Percentiles rank a stretch among this genome's conserved stretches.
Evolutionary conservation across 2,113 vertebrate species (phyloP).

Genomic region (Tautogolabrus adspersus): DNA sequence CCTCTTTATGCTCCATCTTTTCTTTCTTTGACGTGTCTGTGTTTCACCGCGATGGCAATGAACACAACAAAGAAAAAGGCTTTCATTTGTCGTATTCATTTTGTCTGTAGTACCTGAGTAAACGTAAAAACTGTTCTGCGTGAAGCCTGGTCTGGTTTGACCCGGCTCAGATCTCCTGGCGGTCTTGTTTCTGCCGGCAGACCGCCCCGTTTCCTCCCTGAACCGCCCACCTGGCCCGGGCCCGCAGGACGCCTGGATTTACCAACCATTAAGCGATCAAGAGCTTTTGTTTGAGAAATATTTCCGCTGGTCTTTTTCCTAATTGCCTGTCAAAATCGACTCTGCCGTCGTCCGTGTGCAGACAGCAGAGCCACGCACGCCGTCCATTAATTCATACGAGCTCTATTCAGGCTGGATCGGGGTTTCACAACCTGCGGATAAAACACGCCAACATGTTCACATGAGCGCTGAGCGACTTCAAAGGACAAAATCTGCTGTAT

Average conservation of each 20-base stretch:
- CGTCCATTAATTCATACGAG: slow-evolving; percentile 51
- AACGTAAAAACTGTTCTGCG: too few species aligned
- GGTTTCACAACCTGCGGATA: slow-evolving; percentile 51
- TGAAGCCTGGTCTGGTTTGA: background rate
- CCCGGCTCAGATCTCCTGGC: slow-evolving; percentile 3
- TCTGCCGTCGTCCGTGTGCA: slow-evolving; percentile 21
- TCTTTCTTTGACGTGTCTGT: too few species aligned
- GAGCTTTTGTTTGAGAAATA: slow-evolving; percentile 55
- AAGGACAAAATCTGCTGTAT: slow-evolving; percentile 12
- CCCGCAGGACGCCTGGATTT: slow-evolving; percentile 52
- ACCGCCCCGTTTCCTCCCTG: slow-evolving; percentile 19
- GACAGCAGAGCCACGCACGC: slow-evolving; percentile 29
- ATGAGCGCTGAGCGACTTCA: slow-evolving; percentile 34
- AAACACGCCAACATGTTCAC: slow-evolving; percentile 45
- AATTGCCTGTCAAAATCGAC: slow-evolving; percentile 65
- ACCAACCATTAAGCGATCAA: slow-evolving; percentile 64
- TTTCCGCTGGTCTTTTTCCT: slow-evolving; percentile 46
- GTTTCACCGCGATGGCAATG: too few species aligned
- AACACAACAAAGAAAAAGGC: too few species aligned
- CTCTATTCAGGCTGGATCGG: slow-evolving; percentile 51
- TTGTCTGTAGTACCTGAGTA: too few species aligned
- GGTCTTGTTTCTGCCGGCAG: slow-evolving; percentile 20
- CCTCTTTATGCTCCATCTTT: too few species aligned
- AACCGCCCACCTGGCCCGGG: slow-evolving; percentile 38
- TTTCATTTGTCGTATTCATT: too few species aligned